A percentile compares a stretch with the other conserved stretches of the same genome.
Conservation (phyloP, 30 jellyfish, hydroid and myxozoan genomes). For the Catostylus mosaicus region DNA sequence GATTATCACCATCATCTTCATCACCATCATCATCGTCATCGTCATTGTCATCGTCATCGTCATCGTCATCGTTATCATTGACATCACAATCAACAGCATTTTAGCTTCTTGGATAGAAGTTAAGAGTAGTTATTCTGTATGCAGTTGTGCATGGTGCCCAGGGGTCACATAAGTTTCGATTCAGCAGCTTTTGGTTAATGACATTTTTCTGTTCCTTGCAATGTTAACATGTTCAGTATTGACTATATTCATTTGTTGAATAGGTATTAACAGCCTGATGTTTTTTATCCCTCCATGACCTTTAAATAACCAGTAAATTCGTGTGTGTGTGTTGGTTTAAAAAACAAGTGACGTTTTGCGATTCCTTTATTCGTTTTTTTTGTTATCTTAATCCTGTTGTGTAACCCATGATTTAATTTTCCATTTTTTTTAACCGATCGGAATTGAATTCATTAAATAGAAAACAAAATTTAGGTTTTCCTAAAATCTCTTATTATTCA, state of each 20-base stretch:
- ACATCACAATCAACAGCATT: neutral
- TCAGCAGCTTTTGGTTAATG: too few species aligned
- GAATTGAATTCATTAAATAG: neutral
- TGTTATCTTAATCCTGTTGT: neutral
- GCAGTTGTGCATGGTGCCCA: too few species aligned
- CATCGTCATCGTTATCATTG: neutral
- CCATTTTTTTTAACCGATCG: neutral
- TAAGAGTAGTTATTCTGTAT: neutral
- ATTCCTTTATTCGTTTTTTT: neutral
- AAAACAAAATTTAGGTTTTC: neutral
- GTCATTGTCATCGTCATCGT: neutral
- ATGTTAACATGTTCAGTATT: too few species aligned
- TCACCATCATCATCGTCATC: neutral
- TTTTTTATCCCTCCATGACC: neutral
- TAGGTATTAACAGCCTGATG: too few species aligned
- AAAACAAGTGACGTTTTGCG: neutral
- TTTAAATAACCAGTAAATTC: neutral
- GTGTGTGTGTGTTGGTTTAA: neutral
- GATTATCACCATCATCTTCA: neutral
- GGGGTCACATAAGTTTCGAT: too few species aligned
- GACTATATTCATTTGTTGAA: too few species aligned
- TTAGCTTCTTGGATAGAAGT: neutral
- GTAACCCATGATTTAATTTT: neutral
- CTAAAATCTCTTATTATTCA: neutral
- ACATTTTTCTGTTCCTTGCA: too few species aligned